Evolutionary conservation across 1,140 invertebrate genomes (phyloP), one percentile per base, ranked within the genome.

Genomic region (Drosophila kohkoa): DNA sequence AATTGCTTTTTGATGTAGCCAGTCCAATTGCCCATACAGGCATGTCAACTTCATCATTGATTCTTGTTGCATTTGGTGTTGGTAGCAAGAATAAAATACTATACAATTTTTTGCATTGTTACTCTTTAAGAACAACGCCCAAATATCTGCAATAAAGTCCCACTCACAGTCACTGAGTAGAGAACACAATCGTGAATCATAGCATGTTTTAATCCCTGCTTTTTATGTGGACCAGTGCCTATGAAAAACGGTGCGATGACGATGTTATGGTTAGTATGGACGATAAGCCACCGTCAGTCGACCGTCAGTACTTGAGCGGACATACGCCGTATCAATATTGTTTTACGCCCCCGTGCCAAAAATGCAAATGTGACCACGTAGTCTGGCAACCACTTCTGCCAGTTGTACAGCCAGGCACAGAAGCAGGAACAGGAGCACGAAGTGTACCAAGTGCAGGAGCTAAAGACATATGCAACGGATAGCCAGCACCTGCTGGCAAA

Each of bases 1-100:
- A 89, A 89, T 89, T 89, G 85, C 85, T 89, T 89, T 89, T 89
- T 89, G 86, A 89, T 89, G 85, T 89, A 85, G 71, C 85, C 81
- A 76, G 73, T 77, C 79, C 76, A 77, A 55, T 77, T 89, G 76
- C 73, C 81, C 71, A 51, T 66, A 46, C 60, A 49, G 51, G 51
- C 76, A 38, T 63, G 65, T 69, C 78, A 66, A 75, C 64, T 43
- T 60, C 79, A 72, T 80, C 81, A 80, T 83, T 63, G 81, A 77
- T 57, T 75, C 52, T 57, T 64, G 72, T 49, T 75, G 58, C 55
- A 59, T 49, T 49, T 58, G 71, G 46, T 67, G 43, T 63, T 13
- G 38, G 46, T 30, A 64, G 20, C 38, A 41, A 52, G 67, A 65
- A n/a, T 67, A 62, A 48, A 43, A 38, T 20, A 32, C 58, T 75